Evolutionary conservation across 2,113 vertebrate genomes (phyloP), one percentile per base, ranked within the genome.

Genomic region (Sitta europaea): DNA sequence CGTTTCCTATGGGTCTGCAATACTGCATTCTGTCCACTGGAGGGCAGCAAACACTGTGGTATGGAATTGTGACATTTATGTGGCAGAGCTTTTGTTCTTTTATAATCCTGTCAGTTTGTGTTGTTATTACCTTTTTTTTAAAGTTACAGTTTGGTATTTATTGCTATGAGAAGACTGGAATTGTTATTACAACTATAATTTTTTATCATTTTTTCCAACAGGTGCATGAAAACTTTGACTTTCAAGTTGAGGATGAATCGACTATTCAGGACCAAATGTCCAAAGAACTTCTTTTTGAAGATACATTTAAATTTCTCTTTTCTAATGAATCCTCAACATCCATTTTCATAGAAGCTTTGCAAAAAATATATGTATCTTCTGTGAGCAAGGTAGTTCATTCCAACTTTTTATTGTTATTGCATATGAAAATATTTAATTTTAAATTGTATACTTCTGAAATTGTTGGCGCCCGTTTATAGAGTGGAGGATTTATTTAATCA

Each of bases 201-300:
- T 67, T 5, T 94, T 91, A 16, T 45, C 9, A 27, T 96, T 38
- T 92, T 86, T 94, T 86, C 45, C 92, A 83, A 88, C 51, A 99
- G 99, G 98, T 99, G 28, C 98, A 99, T 48, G 98, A 98, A 13
- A 96, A 98, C 45, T 97, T 99, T 85, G 96, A 98, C 9, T 98
- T 99, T 94, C 97, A 97, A 47, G 90, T 93, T 85, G 96, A 98
- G 62, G 95, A 97, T 53, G 97, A 98, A 42, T 80, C 89, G 24
- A 79, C 91, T 36, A 97, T 97, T 94, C 98, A 98, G 55, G 96
- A 98, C 96, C 98, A 99, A 97, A 98, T 97, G 86, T 97, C 97
- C 68, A 98, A 97, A 98, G 98, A 99, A 96, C 94, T 96, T 45
- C 92, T 99, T 92, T 97, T 99, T 93, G 98, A 99, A 96, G 99